Evolutionary conservation across 1,140 invertebrate genomes (phyloP), one percentile per base, ranked within the genome.

Genomic region (Colletes latitarsis): DNA sequence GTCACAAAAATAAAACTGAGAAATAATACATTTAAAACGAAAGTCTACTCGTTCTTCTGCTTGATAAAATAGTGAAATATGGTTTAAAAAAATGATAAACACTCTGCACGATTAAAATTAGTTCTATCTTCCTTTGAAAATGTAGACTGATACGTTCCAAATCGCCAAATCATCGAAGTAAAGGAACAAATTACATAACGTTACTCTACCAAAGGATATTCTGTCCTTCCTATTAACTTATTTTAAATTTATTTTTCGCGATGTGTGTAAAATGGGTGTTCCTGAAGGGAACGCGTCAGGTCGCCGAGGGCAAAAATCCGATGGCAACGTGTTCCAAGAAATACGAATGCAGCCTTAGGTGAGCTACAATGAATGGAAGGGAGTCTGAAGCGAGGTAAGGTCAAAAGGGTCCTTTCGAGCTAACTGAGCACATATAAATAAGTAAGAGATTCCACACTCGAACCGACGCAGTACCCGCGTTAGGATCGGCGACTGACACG

Each of bases 391-490:
- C 55, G 15, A 68, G 21, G 72, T 63, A 74, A 76, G 57, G 63
- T 81, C 72, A 67, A 76, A 81, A 68, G 63, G 63, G 53, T 76
- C 46, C 63, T 69, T 62, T 81, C 73, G 53, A 68, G 60, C 77
- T 79, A 79, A 79, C 77, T 17, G 60, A 79, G 41, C 43, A 53
- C 72, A 46, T 68, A 43, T 81, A 76, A 81, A 81, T 81, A 81
- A 76, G 30, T 73, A 55, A 79, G 76, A 21, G 46, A 72, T 72
- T 30, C 68, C 39, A 63, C 49, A 43, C 68, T 78, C n/a, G 60
- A 68, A 68, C 74, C 15, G 49, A 43, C 76, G 46, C 43, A 12
- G 9, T 21, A 14, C 12, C 60, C 30, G 17, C 60, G 49, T 64
- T 17, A 4, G 9, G 41, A 19, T 60, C 53, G 43, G 9, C 60